Evolutionary conservation across 2,113 vertebrate genomes (phyloP), one percentile per base, ranked within the genome.

Genomic region (Ceuthmochares aereus): DNA sequence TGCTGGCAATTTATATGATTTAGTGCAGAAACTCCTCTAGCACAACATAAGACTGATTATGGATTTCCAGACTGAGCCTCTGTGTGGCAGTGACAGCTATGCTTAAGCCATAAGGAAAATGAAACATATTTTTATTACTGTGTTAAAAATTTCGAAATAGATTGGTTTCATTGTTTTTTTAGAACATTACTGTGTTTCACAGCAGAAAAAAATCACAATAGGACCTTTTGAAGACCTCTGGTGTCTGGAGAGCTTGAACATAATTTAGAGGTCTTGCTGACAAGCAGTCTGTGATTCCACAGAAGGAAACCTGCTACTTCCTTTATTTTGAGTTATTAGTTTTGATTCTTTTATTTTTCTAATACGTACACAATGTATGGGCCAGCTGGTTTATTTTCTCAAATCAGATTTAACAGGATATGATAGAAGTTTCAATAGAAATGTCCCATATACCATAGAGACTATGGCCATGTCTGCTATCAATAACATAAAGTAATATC

Each of bases 381-480:
- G 13, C 60, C 20, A 47, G 56, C 40, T 88, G 32, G 63, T 87
- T 96, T 90, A 42, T 88, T 91, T 94, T 86, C 87, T 88, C 72
- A 92, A 93, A 96, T 92, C 96, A 86, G 34, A 84, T 93, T 94
- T 94, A 96, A 74, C 63, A 74, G 52, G 77, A 96, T 94, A 89
- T 78, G 64, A 77, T 55, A 72, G 40, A 43, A 40, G n/a, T 94
- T 96, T 78, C 76, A 72, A 56, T 42, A 96, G 63, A 94, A 96
- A 92, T 72, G 85, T 77, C 82, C 51, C 72, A 26, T 68, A 56
- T 67, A 72, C 83, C 76, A 37, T 51, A 68, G 56, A 95, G 90
- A 81, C 83, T 60, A 27, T 45, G 80, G 19, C 49, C 22, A 8
- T 4, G 17, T 87, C 92, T 84, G 62, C 91, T 87, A 85, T 94